Conservation (phyloP, 1,140 invertebrate species). For the Dendrolimus kikuchii region DNA sequence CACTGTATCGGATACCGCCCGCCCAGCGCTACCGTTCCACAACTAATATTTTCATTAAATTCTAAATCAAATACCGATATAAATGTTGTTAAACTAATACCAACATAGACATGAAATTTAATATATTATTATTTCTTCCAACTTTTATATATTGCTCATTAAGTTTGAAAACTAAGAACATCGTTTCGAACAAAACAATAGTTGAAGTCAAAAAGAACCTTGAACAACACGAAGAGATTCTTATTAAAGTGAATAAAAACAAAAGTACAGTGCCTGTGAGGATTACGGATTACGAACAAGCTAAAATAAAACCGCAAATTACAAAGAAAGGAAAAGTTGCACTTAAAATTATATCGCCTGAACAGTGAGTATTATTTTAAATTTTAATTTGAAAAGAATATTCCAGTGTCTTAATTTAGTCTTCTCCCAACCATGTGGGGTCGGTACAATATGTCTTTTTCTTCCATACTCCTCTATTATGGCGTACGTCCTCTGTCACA, state of each 20-base stretch:
- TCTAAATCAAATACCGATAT: background rate
- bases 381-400: background rate
- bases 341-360: conserved; percentile 29
- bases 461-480: no score
- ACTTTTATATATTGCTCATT: conserved; percentile 1
- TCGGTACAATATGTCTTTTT: no score
- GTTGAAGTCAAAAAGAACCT: conserved; percentile 40
- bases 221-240: conserved; percentile 35
- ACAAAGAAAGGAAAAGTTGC: conserved; percentile 20
- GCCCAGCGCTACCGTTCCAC: background rate
- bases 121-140: background rate
- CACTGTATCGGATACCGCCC: conserved; percentile 6
- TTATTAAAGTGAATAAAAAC: conserved; percentile 33
- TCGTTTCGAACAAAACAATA: conserved; percentile 17
- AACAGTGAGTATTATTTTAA: conserved; percentile 29
- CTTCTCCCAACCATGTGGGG: no score
- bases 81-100: background rate
- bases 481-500: no score
- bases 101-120: conserved; percentile 1
- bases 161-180: conserved; percentile 14
- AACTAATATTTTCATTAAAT: background rate
- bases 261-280: conserved; percentile 38
- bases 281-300: conserved; percentile 39
- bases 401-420: no score
- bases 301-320: conserved; percentile 21